Conservation (phyloP, 2,113 vertebrate genomes). For the Phocoena sinus region DNA sequence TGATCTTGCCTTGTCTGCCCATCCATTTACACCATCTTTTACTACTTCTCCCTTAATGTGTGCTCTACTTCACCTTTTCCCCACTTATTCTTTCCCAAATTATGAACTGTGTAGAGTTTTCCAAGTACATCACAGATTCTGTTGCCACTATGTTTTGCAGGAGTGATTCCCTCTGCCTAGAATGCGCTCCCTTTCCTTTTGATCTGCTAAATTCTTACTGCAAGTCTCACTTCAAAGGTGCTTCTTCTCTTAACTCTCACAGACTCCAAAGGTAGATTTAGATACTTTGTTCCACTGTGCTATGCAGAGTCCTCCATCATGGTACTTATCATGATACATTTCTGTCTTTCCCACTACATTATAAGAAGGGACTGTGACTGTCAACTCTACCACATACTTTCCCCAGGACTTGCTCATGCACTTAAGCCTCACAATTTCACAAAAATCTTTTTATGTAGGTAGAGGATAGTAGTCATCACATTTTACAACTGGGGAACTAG, state of each 20-base stretch:
- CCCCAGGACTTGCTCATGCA: background rate
- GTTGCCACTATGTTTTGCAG: background rate
- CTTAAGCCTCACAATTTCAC: background rate
- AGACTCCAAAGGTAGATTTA: background rate
- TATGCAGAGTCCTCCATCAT: background rate
- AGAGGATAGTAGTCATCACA: background rate
- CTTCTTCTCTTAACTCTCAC: background rate
- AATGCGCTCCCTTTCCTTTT: background rate
- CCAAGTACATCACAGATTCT: background rate
- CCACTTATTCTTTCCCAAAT: background rate
- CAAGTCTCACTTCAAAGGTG: background rate
- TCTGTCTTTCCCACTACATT: background rate
- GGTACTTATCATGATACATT: background rate
- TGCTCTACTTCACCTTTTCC: background rate
- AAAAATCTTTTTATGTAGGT: background rate
- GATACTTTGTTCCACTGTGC: background rate
- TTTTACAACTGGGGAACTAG: background rate
- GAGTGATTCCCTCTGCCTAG: background rate
- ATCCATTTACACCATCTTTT: background rate
- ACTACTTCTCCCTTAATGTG: background rate
- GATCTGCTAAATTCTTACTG: background rate
- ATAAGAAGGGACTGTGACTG: background rate
- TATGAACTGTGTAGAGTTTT: background rate
- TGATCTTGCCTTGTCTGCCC: background rate
- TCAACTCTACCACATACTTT: background rate